phyloP scores from a whole-genome alignment of 2,797 vertebrate genomes.

The Champsocephalus gunnari region DNA sequence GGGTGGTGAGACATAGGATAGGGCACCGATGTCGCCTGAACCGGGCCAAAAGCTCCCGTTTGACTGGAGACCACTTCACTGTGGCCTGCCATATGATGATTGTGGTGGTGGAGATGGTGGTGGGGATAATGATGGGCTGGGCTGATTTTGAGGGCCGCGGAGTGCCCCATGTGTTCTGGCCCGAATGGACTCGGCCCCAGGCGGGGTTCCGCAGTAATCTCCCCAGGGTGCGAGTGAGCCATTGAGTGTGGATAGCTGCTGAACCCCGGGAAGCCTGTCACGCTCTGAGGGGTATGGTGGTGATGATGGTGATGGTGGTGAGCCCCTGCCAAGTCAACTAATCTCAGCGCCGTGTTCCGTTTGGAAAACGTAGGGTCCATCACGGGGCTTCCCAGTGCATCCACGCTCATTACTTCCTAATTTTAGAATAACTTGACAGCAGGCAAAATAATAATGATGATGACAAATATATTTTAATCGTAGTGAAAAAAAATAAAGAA shows the following conservation, averaged over 20 bases:
- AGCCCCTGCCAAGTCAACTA: slow-evolving; percentile 92
- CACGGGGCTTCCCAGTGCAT: slow-evolving; percentile 90
- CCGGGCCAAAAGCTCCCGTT: slow-evolving; percentile 92
- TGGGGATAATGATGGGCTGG: slow-evolving; percentile 92
- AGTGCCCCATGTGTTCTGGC: slow-evolving; percentile 94
- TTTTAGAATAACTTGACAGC: slow-evolving; percentile 92
- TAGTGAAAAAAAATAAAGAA: slow-evolving; percentile 80
- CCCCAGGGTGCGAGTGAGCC: slow-evolving; percentile 90
- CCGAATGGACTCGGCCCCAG: slow-evolving; percentile 92
- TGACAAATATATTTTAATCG: slow-evolving; percentile 91
- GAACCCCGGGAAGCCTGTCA: slow-evolving; percentile 93
- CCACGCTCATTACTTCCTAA: slow-evolving; percentile 91
- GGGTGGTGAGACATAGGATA: slow-evolving; percentile 90
- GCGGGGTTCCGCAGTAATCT: slow-evolving; percentile 90
- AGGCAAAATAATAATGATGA: slow-evolving; percentile 90
- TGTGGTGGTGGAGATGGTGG: slow-evolving; percentile 91
- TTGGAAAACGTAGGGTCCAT: slow-evolving; percentile 94
- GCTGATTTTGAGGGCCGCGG: slow-evolving; percentile 94
- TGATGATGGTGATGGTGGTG: slow-evolving; percentile 90
- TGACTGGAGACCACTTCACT: slow-evolving; percentile 93
- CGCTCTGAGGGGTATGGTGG: slow-evolving; percentile 92
- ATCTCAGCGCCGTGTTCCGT: slow-evolving; percentile 93
- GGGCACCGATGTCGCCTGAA: slow-evolving; percentile 86
- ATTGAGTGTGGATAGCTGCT: slow-evolving; percentile 90
- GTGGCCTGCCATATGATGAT: slow-evolving; percentile 94